Evolutionary conservation across 2,888 invertebrate genomes (phyloP), one percentile per base, ranked within the genome.

Genomic region (Diaphora mendica): DNA sequence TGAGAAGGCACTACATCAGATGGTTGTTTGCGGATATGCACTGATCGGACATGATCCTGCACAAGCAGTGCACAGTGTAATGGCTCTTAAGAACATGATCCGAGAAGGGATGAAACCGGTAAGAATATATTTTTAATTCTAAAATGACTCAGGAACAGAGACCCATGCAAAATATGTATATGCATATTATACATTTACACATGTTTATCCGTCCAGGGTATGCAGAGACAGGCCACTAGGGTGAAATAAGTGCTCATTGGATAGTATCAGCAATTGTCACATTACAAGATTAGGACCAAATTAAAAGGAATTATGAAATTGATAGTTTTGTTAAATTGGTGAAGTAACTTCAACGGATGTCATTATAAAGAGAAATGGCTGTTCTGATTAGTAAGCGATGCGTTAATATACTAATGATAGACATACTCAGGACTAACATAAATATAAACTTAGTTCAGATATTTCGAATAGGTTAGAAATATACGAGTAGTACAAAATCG

Each of bases 1-100:
- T 0, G 95, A 95, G 85, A 94, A 92, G 78, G 93, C 95, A 4
- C 85, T 95, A 0, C 95, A 95, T 71, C 94, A 95, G 82, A 95
- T 95, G 95, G 95, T 95, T 64, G 91, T 95, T 2, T 95, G 95
- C 74, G 95, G 95, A 0, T 95, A 95, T 72, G 94, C 95, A 0
- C 84, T 95, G 75, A 95, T 95, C 5, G 95, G 95, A 0, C 95
- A 95, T 66, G 94, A 95, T n/a, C 95, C 95, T 0, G 88, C 91
- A 13, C 89, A 91, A 33, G 95, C 95, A 0, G 89, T 95, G 11
- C 84, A 86, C 17, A 93, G 89, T 44, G 94, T 95, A 15, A 73
- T 92, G 5, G 78, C 81, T 0, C 78, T 95, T 69, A 95, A 95
- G 86, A 86, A 85, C 42, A 93, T 94, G 91, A 95, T 95, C 70